phyloP scores from a whole-genome alignment of 2,113 vertebrate species.

The Xiphophorus maculatus region DNA sequence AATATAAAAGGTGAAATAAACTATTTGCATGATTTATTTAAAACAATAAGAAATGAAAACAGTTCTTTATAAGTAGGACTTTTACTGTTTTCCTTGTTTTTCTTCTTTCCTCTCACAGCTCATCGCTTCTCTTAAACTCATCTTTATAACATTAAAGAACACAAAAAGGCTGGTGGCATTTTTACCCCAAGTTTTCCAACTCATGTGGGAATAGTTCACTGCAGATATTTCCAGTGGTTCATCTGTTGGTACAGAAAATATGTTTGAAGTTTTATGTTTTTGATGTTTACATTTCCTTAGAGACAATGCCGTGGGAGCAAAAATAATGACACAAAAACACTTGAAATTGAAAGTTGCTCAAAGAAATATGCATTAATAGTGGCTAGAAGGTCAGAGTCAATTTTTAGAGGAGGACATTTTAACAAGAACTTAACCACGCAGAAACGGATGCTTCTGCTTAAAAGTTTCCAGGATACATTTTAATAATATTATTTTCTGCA shows the following conservation, averaged over 20 bases:
- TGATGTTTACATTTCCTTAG: constrained; percentile 45
- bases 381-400: constrained; percentile 20
- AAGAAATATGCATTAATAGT: constrained; percentile 38
- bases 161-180: constrained; percentile 35
- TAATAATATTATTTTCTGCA: constrained; percentile 22
- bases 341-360: constrained; percentile 14
- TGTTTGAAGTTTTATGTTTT: constrained; percentile 65
- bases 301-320: constrained; percentile 40
- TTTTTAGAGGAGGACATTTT: constrained; percentile 33
- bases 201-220: constrained; percentile 53
- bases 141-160: constrained; percentile 38
- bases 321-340: constrained; percentile 45
- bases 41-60: neutral
- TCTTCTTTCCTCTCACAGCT: neutral
- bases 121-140: neutral
- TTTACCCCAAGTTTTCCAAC: constrained; percentile 23
- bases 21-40: neutral
- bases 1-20: neutral
- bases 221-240: constrained; percentile 38
- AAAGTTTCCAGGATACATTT: constrained; percentile 42
- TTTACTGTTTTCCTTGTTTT: neutral
- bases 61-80: neutral
- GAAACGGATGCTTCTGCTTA: constrained; percentile 28
- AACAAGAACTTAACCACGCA: constrained; percentile 14
- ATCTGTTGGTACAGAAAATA: constrained; percentile 60